phyloP scores from a whole-genome alignment of 2,888 invertebrate genomes.

The Entomobrya multifasciata region DNA sequence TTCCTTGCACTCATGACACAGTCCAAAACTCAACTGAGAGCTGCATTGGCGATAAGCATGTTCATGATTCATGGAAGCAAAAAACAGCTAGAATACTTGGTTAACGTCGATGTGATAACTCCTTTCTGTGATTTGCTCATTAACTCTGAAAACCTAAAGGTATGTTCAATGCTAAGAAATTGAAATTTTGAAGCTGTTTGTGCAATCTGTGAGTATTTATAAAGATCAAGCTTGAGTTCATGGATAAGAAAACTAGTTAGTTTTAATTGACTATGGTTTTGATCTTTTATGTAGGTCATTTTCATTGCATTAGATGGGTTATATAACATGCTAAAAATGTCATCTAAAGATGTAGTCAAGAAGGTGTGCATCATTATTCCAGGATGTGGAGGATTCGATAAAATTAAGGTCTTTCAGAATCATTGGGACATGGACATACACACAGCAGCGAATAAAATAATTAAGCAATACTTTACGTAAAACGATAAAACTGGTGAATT shows the following conservation, averaged over 20 bases:
- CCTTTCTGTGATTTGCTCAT: slow-evolving; percentile 98
- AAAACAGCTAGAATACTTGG: slow-evolving; percentile 94
- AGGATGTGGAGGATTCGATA: slow-evolving; percentile 98
- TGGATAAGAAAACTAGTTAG: too few species aligned
- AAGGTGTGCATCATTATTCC: slow-evolving; percentile 93
- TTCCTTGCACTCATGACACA: slow-evolving; percentile 96
- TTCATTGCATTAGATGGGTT: slow-evolving; percentile 98
- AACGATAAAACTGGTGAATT: too few species aligned
- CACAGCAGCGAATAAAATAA: slow-evolving; percentile 99
- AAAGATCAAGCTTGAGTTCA: too few species aligned
- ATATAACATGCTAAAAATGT: slow-evolving; percentile 98
- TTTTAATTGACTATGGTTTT: too few species aligned
- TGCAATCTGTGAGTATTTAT: too few species aligned
- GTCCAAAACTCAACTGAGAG: slow-evolving; percentile 98
- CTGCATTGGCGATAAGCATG: slow-evolving; percentile 99
- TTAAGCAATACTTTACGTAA: slow-evolving; percentile 99
- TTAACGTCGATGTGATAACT: slow-evolving; percentile 94
- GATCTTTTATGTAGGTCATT: too few species aligned
- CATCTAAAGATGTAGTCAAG: slow-evolving; percentile 88
- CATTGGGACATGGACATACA: slow-evolving; percentile 99
- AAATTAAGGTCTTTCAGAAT: slow-evolving; percentile 97
- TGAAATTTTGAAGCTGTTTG: too few species aligned
- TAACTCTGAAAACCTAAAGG: slow-evolving; percentile 97
- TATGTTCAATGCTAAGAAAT: too few species aligned
- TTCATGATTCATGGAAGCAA: slow-evolving; percentile 97